Evolutionary conservation across 2,113 vertebrate species (phyloP).

Genomic region (Chionis minor): DNA sequence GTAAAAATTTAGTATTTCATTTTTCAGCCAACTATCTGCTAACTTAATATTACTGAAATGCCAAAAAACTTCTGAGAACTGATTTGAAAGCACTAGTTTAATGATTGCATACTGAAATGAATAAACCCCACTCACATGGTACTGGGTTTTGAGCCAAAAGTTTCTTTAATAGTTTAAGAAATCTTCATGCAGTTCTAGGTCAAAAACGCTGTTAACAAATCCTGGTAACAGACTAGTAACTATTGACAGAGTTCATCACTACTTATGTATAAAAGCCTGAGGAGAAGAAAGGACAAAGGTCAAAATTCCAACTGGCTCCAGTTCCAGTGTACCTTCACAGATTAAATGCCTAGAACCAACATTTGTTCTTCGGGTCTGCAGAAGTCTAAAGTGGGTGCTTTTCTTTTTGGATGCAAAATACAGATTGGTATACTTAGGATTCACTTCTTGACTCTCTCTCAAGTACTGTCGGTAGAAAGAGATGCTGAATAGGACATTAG

Average conservation of each 20-base stretch:
- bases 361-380: not conserved
- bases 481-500: not conserved
- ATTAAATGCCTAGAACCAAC: not conserved
- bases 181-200: not conserved
- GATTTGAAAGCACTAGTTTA: not conserved
- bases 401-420: not conserved
- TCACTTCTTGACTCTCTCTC: not conserved
- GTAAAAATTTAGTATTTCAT: not conserved
- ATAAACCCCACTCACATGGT: not conserved
- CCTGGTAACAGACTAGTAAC: not conserved
- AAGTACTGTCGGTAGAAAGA: not conserved
- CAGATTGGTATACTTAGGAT: not conserved
- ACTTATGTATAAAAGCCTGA: not conserved
- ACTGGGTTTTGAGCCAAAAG: not conserved
- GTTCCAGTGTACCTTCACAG: not conserved
- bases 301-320: not conserved
- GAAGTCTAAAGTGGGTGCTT: not conserved
- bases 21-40: not conserved
- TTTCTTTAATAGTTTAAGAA: not conserved
- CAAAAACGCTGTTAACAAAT: not conserved
- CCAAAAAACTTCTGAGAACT: not conserved
- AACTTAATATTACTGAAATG: not conserved
- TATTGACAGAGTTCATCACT: not conserved
- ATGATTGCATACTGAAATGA: not conserved
- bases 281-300: not conserved